phyloP scores from a whole-genome alignment of 1,140 invertebrate genomes.

The Oscheius sp. region DNA sequence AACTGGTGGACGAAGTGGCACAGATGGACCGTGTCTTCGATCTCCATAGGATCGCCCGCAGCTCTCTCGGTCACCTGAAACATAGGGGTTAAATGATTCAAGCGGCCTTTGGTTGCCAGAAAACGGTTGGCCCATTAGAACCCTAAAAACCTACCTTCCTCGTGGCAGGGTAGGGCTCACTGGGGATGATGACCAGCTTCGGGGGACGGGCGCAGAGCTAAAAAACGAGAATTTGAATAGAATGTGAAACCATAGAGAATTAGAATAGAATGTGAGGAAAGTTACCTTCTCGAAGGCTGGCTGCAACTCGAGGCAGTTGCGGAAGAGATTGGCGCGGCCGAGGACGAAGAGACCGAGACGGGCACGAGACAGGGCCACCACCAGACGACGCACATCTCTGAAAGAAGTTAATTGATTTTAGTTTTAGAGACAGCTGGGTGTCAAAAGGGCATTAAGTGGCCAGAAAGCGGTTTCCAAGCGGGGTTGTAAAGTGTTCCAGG shows the following conservation, averaged over 20 bases:
- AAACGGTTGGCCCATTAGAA: no score
- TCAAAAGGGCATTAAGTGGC: no score
- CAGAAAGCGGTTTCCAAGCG: no score
- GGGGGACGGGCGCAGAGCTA: constrained; percentile 45
- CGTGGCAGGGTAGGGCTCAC: constrained; percentile 46
- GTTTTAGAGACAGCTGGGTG: no score
- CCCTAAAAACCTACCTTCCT: constrained; percentile 39
- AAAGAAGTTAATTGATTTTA: no score
- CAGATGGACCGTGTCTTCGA: constrained; percentile 55
- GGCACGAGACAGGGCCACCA: constrained; percentile 96
- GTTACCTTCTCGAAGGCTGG: constrained; percentile 84
- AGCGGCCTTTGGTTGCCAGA: no score
- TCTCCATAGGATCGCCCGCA: constrained; percentile 41
- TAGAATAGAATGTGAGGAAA: no score
- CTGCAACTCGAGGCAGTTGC: constrained; percentile 92
- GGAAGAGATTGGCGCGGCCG: constrained; percentile 83
- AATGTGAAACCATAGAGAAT: no score
- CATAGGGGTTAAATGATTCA: neutral
- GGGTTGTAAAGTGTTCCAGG: no score
- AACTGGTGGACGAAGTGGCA: constrained; percentile 57
- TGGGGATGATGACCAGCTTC: constrained; percentile 49
- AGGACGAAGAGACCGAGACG: constrained; percentile 95
- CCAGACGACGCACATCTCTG: constrained; percentile 87
- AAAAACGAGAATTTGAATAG: no score
- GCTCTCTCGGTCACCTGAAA: constrained; percentile 1